phyloP scores from a whole-genome alignment of 2,113 vertebrate genomes.

The Leptobrachium leishanense region DNA sequence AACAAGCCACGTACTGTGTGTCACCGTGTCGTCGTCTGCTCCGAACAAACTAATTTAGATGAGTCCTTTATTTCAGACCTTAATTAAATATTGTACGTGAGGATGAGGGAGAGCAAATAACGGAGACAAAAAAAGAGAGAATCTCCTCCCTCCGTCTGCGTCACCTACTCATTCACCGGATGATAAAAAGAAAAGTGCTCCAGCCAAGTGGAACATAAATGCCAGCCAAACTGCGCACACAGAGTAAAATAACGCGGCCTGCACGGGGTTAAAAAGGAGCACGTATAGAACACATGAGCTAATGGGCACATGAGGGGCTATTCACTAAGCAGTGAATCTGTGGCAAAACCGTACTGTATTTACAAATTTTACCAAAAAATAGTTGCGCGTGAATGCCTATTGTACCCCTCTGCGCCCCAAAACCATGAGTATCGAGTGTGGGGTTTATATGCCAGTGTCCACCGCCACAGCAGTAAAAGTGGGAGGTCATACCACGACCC shows the following conservation, averaged over 20 bases:
- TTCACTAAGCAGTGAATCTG: no score
- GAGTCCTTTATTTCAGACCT: constrained; percentile 23
- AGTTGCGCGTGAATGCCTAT: no score
- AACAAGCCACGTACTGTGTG: no score
- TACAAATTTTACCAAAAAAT: no score
- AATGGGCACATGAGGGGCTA: no score
- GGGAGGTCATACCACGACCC: no score
- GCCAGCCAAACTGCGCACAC: not conserved
- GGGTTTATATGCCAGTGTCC: no score
- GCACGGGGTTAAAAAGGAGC: not conserved
- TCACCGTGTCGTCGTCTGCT: constrained; percentile 19
- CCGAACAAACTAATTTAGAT: constrained; percentile 22
- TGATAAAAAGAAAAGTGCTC: not conserved
- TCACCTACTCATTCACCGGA: constrained; percentile 17
- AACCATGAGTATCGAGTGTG: no score
- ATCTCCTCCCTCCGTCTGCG: not conserved
- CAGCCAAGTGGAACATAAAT: not conserved
- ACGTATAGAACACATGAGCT: no score
- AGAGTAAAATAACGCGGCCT: not conserved
- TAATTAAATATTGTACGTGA: constrained; percentile 27
- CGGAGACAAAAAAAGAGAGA: not conserved
- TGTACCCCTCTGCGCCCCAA: no score
- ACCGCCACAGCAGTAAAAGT: no score
- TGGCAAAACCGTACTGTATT: no score
- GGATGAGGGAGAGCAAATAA: constrained; percentile 13